phyloP scores from a whole-genome alignment of 2,888 invertebrate species.

The Metalampra italica region DNA sequence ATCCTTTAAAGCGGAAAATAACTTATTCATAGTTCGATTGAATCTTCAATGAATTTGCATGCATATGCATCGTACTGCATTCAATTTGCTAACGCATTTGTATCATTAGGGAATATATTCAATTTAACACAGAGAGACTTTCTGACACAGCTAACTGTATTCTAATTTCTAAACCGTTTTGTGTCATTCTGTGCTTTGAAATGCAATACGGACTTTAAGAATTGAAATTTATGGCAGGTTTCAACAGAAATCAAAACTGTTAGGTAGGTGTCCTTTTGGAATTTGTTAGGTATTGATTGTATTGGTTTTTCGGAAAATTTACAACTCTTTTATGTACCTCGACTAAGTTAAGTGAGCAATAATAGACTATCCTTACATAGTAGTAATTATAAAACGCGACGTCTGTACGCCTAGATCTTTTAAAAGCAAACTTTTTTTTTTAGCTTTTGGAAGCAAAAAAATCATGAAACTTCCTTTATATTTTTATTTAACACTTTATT shows the following conservation, averaged over 20 bases:
- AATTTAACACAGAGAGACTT: background rate
- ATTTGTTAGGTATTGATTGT: too few relatives aligned
- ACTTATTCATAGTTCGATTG: slow-evolving; percentile 1
- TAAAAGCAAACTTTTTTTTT: too few relatives aligned
- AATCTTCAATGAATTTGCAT: background rate
- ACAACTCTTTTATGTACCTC: too few relatives aligned
- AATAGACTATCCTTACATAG: too few relatives aligned
- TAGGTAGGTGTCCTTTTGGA: too few relatives aligned
- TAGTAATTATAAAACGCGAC: too few relatives aligned
- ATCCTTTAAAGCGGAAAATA: slow-evolving; percentile 4
- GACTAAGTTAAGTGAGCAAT: too few relatives aligned
- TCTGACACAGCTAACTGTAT: background rate
- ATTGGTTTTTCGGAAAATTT: too few relatives aligned
- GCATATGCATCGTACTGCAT: background rate
- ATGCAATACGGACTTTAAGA: background rate
- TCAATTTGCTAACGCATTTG: background rate
- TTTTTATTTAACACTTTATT: too few relatives aligned
- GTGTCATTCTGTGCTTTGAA: background rate
- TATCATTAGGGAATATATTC: background rate
- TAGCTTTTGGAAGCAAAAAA: too few relatives aligned
- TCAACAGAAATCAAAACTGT: background rate
- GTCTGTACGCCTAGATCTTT: too few relatives aligned
- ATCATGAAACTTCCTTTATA: too few relatives aligned
- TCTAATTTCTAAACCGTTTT: background rate
- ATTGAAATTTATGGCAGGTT: slow-evolving; percentile 1